These are phyloP conservation scores for Perizoma affinitatum DNA, from an alignment of 2,888 invertebrate species.

Conservation along the genomic window DNA sequence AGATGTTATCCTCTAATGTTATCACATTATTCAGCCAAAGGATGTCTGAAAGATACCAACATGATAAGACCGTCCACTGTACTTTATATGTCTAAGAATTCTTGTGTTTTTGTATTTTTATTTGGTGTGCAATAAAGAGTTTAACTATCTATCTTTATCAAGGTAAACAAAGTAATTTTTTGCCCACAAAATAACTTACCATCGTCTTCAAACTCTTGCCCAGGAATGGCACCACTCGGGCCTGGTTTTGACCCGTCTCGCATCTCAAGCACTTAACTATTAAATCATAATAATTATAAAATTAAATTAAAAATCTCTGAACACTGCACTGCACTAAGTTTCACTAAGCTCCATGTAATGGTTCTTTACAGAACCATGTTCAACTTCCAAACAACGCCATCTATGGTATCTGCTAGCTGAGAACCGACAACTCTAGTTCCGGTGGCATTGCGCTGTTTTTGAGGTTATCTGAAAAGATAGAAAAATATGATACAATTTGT, in stretches of 20 bases:
- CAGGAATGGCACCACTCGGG: constrained; percentile 69
- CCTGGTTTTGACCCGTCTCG: constrained; percentile 74
- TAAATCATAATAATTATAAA: constrained; percentile 50
- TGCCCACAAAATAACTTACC: constrained; percentile 50
- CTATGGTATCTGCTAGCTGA: constrained; percentile 32
- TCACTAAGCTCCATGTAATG: constrained; percentile 43
- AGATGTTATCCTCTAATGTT: too few species aligned
- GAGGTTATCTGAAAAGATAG: constrained; percentile 33
- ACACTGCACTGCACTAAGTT: constrained; percentile 40
- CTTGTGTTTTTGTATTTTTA: too few species aligned
- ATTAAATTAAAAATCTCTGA: constrained; percentile 28
- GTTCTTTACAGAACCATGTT: background rate
- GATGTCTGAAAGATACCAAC: too few species aligned
- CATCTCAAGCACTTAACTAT: constrained; percentile 60
- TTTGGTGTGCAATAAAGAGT: too few species aligned
- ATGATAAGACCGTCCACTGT: too few species aligned
- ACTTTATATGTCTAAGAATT: too few species aligned
- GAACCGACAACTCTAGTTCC: background rate
- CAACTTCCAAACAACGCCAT: constrained; percentile 37
- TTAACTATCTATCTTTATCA: too few species aligned
- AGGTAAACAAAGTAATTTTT: too few species aligned
- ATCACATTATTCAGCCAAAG: too few species aligned
- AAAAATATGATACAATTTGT: constrained; percentile 20
- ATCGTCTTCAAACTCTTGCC: constrained; percentile 63
- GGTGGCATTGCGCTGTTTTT: constrained; percentile 16